These are phyloP conservation scores for Myopa testacea DNA, from an alignment of 2,888 invertebrate genomes.

Conservation along the genomic window DNA sequence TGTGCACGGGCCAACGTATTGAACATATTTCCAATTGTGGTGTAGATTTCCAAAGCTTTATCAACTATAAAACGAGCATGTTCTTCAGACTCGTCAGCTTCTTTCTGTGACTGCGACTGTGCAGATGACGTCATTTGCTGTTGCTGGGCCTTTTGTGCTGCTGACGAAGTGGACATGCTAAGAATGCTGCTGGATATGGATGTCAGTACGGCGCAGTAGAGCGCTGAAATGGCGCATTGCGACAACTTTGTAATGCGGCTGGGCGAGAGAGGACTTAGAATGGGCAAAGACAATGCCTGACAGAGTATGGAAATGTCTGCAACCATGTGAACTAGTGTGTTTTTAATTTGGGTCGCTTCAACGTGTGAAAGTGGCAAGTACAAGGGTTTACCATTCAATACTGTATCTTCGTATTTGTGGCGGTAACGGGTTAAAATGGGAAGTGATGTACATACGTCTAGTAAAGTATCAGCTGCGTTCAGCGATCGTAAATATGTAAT, in stretches of 20 bases:
- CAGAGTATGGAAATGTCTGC: conserved; percentile 85
- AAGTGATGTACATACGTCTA: conserved; percentile 84
- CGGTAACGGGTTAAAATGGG: conserved; percentile 73
- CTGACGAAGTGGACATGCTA: conserved; percentile 72
- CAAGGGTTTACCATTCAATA: conserved; percentile 73
- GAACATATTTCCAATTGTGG: conserved; percentile 82
- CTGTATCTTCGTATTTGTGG: conserved; percentile 69
- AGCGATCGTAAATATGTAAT: conserved; percentile 82
- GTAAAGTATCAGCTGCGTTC: conserved; percentile 83
- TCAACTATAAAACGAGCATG: conserved; percentile 87
- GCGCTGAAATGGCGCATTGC: conserved; percentile 83
- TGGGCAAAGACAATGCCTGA: conserved; percentile 84
- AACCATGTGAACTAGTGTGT: conserved; percentile 79
- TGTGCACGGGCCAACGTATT: conserved; percentile 86
- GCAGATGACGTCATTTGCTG: conserved; percentile 45
- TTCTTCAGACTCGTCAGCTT: conserved; percentile 83
- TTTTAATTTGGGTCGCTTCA: conserved; percentile 80
- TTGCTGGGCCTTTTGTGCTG: conserved; percentile 69
- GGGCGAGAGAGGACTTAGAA: conserved; percentile 87
- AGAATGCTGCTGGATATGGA: conserved; percentile 75
- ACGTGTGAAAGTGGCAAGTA: conserved; percentile 77
- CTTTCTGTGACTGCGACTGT: conserved; percentile 48
- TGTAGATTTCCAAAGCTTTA: conserved; percentile 88
- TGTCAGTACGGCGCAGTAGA: conserved; percentile 83
- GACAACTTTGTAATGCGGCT: conserved; percentile 86